Evolutionary conservation across 1,140 invertebrate genomes (phyloP).

Genomic region (Heliconius nattereri): DNA sequence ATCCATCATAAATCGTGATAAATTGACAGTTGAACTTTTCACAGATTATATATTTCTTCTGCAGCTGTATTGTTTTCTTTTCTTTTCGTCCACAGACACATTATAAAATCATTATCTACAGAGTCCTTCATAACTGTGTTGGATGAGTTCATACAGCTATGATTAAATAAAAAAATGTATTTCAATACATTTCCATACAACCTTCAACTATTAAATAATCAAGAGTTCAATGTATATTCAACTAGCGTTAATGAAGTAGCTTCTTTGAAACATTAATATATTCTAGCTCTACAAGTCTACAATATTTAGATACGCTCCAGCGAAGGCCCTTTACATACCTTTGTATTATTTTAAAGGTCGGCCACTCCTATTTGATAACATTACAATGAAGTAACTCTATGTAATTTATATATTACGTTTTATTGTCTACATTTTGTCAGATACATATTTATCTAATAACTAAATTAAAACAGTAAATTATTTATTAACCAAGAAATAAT

Average conservation of each 20-base stretch:
- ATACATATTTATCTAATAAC: background rate
- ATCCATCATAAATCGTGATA: too few species aligned
- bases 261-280: background rate
- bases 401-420: background rate
- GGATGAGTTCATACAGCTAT: background rate
- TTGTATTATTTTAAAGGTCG: constrained; percentile 32
- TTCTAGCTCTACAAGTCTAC: constrained; percentile 21
- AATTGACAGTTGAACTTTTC: too few species aligned
- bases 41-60: too few species aligned
- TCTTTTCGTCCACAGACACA: too few species aligned
- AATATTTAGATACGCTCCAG: constrained; percentile 29
- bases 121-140: background rate
- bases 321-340: constrained; percentile 29
- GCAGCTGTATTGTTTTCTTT: too few species aligned
- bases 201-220: too few species aligned
- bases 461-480: background rate
- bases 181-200: too few species aligned
- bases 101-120: background rate
- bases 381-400: constrained; percentile 14
- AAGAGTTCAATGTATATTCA: background rate
- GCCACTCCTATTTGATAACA: constrained; percentile 38
- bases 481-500: too few species aligned
- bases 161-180: background rate
- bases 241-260: background rate
- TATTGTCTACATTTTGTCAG: background rate